A percentile compares a stretch with the other conserved stretches of the same genome.
These are phyloP conservation scores for Mactromeris polynyma DNA, from an alignment of 2,888 invertebrate genomes.

Conservation along the genomic window DNA sequence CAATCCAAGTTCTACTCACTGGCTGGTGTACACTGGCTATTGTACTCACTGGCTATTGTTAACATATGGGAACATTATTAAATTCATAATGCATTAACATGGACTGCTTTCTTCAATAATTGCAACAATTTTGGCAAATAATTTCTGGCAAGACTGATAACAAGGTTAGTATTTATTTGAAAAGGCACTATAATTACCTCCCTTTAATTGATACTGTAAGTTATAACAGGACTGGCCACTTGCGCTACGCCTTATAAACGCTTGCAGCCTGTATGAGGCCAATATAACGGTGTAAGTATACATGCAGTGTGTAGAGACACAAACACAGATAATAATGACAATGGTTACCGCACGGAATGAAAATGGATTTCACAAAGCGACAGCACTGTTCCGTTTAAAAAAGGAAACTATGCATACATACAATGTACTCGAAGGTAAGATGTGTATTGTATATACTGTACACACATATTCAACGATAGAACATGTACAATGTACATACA, in stretches of 20 bases:
- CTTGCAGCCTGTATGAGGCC: not conserved
- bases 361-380: slow-evolving; percentile 4
- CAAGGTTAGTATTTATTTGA: slow-evolving; percentile 16
- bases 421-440: not conserved
- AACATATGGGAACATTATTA: too few relatives aligned
- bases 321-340: not conserved
- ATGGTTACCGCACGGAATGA: not conserved
- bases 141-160: slow-evolving; percentile 31
- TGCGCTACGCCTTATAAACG: not conserved
- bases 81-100: too few relatives aligned
- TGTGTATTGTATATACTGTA: not conserved
- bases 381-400: not conserved
- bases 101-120: not conserved
- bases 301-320: not conserved
- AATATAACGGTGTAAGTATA: not conserved
- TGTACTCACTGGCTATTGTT: too few relatives aligned
- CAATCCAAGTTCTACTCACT: too few relatives aligned
- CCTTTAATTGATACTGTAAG: slow-evolving; percentile 21
- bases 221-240: not conserved
- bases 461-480: not conserved
- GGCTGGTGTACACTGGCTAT: too few relatives aligned
- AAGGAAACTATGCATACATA: not conserved
- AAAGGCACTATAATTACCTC: slow-evolving; percentile 38
- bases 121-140: not conserved
- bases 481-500: not conserved